A percentile compares a stretch with the other conserved stretches of the same genome.
These are phyloP conservation scores for Cabera pusaria DNA, from an alignment of 2,888 invertebrate genomes.

Conservation along the genomic window DNA sequence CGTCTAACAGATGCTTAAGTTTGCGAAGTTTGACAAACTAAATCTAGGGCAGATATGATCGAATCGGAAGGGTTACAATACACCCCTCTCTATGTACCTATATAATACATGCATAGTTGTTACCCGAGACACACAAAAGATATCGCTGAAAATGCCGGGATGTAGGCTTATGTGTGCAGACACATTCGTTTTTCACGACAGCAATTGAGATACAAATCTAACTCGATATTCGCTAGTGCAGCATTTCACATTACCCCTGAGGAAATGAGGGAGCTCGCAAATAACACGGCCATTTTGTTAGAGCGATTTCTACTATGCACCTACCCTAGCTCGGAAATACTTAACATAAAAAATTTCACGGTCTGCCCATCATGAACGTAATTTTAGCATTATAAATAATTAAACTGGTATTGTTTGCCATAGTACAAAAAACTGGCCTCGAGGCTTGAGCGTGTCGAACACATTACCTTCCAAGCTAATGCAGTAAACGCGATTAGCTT, in stretches of 20 bases:
- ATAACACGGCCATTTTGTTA: no score
- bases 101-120: neutral
- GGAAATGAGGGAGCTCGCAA: neutral
- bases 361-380: no score
- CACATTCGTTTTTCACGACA: constrained; percentile 14
- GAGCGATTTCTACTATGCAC: no score
- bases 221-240: constrained; percentile 11
- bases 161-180: constrained; percentile 4
- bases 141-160: constrained; percentile 5
- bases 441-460: no score
- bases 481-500: no score
- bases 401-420: no score
- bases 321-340: no score
- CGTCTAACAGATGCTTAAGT: constrained; percentile 12
- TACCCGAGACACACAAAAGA: neutral
- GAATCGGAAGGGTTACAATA: constrained; percentile 13
- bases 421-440: no score
- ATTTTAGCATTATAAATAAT: no score
- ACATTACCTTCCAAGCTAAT: no score
- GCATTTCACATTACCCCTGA: constrained; percentile 4
- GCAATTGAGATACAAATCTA: constrained; percentile 6
- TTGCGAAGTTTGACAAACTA: constrained; percentile 13
- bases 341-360: no score
- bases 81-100: neutral
- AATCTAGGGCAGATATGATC: constrained; percentile 16